Evolutionary conservation across 2,113 vertebrate species (phyloP).

Genomic region (Corythaeola cristata): DNA sequence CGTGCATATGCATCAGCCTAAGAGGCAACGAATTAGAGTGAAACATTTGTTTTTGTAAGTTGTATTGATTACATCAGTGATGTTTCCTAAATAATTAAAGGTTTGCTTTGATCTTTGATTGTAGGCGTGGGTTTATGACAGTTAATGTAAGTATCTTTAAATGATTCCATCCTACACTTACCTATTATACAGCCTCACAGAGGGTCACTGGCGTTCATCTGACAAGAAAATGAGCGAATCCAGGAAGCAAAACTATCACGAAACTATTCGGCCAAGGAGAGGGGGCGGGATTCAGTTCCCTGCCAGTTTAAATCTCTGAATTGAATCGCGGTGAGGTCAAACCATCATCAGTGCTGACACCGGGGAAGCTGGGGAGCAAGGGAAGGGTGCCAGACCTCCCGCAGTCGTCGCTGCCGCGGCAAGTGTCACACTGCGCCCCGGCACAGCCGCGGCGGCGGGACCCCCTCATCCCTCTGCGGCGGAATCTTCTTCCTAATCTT

Average conservation of each 20-base stretch:
- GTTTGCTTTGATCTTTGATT: slow-evolving; percentile 54
- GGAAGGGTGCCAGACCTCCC: neutral
- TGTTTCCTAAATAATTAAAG: slow-evolving; percentile 60
- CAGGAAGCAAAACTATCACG: neutral
- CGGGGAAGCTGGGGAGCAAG: neutral
- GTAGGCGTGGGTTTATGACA: slow-evolving; percentile 40
- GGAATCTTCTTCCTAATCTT: neutral
- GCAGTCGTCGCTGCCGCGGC: accelerated
- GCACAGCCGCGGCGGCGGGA: accelerated
- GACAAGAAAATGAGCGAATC: slow-evolving; percentile 40
- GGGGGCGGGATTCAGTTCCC: neutral
- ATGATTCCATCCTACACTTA: neutral
- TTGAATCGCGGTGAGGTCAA: neutral
- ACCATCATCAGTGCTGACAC: neutral
- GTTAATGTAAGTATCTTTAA: neutral
- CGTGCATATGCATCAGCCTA: neutral
- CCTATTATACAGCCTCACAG: neutral
- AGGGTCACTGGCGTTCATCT: slow-evolving; percentile 2
- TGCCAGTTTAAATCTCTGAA: neutral
- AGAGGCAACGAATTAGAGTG: neutral
- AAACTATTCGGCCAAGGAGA: neutral
- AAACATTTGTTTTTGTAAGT: slow-evolving; percentile 34
- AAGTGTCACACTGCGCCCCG: neutral
- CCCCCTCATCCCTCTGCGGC: neutral
- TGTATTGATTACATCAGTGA: slow-evolving; percentile 50